Base-by-base conservation (phyloP, 2,888 invertebrate species). In the Danaus chrysippus region DNA sequence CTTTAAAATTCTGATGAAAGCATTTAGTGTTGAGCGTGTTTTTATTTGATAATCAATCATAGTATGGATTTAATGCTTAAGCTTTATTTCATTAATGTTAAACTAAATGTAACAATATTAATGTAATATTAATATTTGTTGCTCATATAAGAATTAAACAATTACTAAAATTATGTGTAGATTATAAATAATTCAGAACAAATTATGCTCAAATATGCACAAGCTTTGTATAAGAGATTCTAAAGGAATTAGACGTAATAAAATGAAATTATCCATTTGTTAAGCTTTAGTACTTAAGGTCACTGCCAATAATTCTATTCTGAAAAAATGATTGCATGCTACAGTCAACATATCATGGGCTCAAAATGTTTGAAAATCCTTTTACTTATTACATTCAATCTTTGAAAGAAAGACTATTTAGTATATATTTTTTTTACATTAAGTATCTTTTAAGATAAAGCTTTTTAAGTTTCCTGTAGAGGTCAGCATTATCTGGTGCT, bases 161-260 rank as follows among this genome's bases (percentile, higher is more conserved):
- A 34, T 34, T 34, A 34, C 23, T 34, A 34, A 34, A 34, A 34
- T 34, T 34, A 34, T 34, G 17, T 58, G 59, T 56, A 53, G 56
- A 62, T 44, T 59, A 49, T 17, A 17, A 49, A 17, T 17, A 49
- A 59, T 17, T 52, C 49, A 44, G 9, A 49, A 49, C 10, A 46
- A 46, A 46, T 17, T 56, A 59, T 61, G 68, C 68, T 68, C 68
- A 68, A 68, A 57, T 63, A 60, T 55, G 59, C 53, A 62, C 61
- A 59, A 65, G 61, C 54, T 62, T 54, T 43, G 44, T 9, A 41
- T n/a, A 12, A 52, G 46, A 59, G 11, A 54, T 44, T 44, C 44
- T 59, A 53, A 59, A 44, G 54, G 42, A 34, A 23, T n/a, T 10
- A 17, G 41, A n/a, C 15, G 19, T 58, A 53, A 58, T 42, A 52